These are phyloP conservation scores for Eristalis pertinax DNA, from an alignment of 2,888 invertebrate genomes.

Conservation along the genomic window DNA sequence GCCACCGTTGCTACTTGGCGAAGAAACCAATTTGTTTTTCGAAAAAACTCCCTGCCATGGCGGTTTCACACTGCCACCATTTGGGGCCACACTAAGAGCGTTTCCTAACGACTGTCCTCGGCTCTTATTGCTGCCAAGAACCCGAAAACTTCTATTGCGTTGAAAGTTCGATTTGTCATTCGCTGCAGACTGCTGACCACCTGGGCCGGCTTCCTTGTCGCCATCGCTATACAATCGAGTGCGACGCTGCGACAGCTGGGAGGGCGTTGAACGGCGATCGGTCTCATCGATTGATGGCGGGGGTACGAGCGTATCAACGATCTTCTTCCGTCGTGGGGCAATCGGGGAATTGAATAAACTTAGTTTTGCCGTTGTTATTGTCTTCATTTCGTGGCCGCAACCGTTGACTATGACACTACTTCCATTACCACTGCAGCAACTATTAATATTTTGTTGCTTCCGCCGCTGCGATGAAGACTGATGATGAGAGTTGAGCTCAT, in stretches of 20 bases:
- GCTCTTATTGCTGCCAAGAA: conserved; percentile 59
- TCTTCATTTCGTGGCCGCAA: conserved; percentile 61
- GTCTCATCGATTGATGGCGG: conserved; percentile 69
- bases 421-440: conserved; percentile 31
- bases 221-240: conserved; percentile 75
- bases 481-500: conserved; percentile 70
- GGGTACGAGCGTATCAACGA: conserved; percentile 67
- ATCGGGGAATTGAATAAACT: conserved; percentile 64
- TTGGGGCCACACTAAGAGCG: conserved; percentile 23
- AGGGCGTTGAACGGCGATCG: conserved; percentile 62
- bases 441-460: conserved; percentile 64
- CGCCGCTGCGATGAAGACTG: conserved; percentile 38
- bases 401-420: conserved; percentile 40
- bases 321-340: conserved; percentile 68
- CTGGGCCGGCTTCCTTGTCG: conserved; percentile 70
- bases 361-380: conserved; percentile 56
- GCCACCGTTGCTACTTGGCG: conserved; percentile 27
- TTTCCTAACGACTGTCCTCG: conserved; percentile 20
- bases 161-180: conserved; percentile 69
- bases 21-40: conserved; percentile 47
- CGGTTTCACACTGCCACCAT: conserved; percentile 53
- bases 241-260: conserved; percentile 50
- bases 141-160: conserved; percentile 74
- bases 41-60: conserved; percentile 75
- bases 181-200: conserved; percentile 44